Conservation (phyloP, 2,888 invertebrate species). For the Conus canariensis region DNA sequence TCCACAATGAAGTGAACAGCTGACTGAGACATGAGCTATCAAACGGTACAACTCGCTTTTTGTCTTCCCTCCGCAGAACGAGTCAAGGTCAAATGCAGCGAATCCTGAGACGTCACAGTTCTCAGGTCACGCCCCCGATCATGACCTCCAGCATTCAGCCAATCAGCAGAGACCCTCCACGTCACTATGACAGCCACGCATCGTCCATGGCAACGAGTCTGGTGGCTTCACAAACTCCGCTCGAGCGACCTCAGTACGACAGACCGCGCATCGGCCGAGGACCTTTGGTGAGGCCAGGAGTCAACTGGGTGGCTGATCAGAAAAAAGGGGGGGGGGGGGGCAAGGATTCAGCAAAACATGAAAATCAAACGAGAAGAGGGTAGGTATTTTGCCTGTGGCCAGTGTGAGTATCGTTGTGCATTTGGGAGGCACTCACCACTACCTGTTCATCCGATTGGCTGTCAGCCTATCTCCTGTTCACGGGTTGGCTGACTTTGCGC, state of each 20-base stretch:
- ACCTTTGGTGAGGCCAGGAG: conserved; percentile 31
- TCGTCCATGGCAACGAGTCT: neutral
- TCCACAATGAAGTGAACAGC: too few species aligned
- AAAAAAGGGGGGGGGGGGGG: neutral
- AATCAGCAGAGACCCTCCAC: conserved; percentile 40
- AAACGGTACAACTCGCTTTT: neutral
- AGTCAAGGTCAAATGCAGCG: conserved; percentile 30
- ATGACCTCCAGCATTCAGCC: conserved; percentile 39
- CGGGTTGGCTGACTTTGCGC: too few species aligned
- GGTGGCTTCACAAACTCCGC: neutral
- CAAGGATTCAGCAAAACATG: too few species aligned
- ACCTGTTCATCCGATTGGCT: too few species aligned
- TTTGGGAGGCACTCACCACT: too few species aligned
- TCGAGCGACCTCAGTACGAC: conserved; percentile 21
- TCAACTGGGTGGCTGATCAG: too few species aligned
- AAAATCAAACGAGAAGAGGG: too few species aligned
- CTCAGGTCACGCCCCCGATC: conserved; percentile 26
- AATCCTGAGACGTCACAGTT: conserved; percentile 18
- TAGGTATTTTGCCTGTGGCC: too few species aligned
- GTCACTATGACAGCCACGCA: conserved; percentile 32
- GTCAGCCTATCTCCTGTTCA: too few species aligned
- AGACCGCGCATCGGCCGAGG: conserved; percentile 25
- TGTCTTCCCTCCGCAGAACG: neutral
- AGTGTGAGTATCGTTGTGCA: too few species aligned
- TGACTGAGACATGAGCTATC: too few species aligned